Percentiles rank a stretch among this genome's conserved stretches.
phyloP scores from a whole-genome alignment of 2,113 vertebrate genomes.

The Dasypus novemcinctus region DNA sequence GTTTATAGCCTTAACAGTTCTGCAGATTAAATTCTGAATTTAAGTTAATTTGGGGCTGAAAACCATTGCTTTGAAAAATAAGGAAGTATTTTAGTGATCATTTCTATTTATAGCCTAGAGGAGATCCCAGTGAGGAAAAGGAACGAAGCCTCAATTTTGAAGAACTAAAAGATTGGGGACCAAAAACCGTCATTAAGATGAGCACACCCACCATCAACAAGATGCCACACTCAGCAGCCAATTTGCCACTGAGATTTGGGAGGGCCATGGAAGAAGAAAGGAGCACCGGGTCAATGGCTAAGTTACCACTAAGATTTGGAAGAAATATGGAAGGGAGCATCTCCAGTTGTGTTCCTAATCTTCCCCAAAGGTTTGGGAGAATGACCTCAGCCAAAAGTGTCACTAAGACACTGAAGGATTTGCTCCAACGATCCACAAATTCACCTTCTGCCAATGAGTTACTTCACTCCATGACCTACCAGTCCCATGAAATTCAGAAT shows the following conservation, averaged over 20 bases:
- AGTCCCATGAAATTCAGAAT: conserved; percentile 66
- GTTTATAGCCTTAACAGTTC: conserved; percentile 48
- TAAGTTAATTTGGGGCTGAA: conserved; percentile 54
- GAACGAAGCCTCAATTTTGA: conserved; percentile 81
- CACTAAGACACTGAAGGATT: conserved; percentile 67
- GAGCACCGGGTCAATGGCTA: conserved; percentile 71
- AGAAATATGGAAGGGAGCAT: conserved; percentile 73
- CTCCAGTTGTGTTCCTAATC: conserved; percentile 47
- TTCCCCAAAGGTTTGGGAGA: conserved; percentile 80
- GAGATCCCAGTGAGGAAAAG: conserved; percentile 74
- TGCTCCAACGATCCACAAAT: conserved; percentile 78
- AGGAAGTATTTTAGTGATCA: conserved; percentile 17
- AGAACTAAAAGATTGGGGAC: conserved; percentile 80
- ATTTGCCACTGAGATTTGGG: conserved; percentile 83
- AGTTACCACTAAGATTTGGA: conserved; percentile 83
- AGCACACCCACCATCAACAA: conserved; percentile 70
- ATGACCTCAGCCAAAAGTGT: conserved; percentile 45
- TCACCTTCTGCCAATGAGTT: conserved; percentile 45
- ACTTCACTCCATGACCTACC: not conserved
- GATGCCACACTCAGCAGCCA: conserved; percentile 75
- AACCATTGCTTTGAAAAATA: conserved; percentile 44
- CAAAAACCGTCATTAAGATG: conserved; percentile 80
- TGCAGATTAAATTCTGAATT: conserved; percentile 52
- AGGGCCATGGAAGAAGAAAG: conserved; percentile 78
- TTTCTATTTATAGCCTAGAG: conserved; percentile 78